These are phyloP conservation scores for Eupithecia vulgata DNA, from an alignment of 2,888 invertebrate species.

Conservation along the genomic window DNA sequence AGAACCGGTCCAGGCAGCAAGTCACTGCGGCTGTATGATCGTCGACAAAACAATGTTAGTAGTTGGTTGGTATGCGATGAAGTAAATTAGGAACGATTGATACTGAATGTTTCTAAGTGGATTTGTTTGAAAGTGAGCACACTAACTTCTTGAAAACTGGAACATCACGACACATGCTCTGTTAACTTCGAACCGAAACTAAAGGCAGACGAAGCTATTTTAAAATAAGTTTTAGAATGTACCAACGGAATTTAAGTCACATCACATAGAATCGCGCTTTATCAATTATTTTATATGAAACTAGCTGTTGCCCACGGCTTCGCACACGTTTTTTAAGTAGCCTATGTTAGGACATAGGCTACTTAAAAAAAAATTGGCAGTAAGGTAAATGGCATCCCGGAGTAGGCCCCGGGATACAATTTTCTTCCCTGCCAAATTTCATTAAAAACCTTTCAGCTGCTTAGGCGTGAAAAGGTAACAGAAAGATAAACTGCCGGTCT, in stretches of 20 bases:
- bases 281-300: not conserved
- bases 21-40: constrained; percentile 20
- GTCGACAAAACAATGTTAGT: constrained; percentile 12
- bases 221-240: not conserved
- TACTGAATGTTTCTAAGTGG: not conserved
- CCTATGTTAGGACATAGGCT: too few species aligned
- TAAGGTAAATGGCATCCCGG: too few species aligned
- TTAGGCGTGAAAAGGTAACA: too few species aligned
- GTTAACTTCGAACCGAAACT: not conserved
- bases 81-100: not conserved
- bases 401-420: too few species aligned
- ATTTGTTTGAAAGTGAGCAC: not conserved
- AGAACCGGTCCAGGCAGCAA: constrained; percentile 53
- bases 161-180: not conserved
- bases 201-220: not conserved
- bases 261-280: not conserved
- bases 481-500: too few species aligned
- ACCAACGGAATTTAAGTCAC: not conserved
- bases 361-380: too few species aligned
- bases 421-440: too few species aligned
- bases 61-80: not conserved
- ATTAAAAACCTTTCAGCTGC: too few species aligned
- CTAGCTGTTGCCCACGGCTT: not conserved
- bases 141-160: not conserved
- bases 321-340: too few species aligned